These are phyloP conservation scores for Apostichopus parvimensis DNA, from an alignment of 35 echinoderm and acorn worm species.

Conservation along the genomic window DNA sequence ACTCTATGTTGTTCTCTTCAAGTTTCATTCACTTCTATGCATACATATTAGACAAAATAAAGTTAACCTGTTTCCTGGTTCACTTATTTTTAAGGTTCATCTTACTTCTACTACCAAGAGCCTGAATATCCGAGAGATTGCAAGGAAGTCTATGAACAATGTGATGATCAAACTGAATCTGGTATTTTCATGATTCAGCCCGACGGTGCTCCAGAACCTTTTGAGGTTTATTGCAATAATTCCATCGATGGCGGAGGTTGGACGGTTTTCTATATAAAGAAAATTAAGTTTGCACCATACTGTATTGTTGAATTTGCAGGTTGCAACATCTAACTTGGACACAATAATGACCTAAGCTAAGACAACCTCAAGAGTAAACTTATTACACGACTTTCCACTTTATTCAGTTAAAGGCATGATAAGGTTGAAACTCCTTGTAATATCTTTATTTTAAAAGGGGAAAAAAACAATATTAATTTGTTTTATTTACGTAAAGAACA, in stretches of 20 bases:
- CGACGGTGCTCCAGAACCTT: background rate
- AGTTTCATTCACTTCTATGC: too few relatives aligned
- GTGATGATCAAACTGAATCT: background rate
- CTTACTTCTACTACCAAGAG: conserved; percentile 33
- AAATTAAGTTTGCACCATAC: background rate
- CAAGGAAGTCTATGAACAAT: conserved; percentile 18
- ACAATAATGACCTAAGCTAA: too few relatives aligned
- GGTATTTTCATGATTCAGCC: background rate
- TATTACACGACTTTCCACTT: too few relatives aligned
- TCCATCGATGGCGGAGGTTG: background rate
- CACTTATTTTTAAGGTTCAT: background rate
- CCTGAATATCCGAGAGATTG: conserved; percentile 24
- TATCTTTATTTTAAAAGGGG: background rate
- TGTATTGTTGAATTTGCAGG: background rate
- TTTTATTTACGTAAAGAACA: background rate
- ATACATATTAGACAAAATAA: too few relatives aligned
- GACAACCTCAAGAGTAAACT: too few relatives aligned
- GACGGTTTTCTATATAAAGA: background rate
- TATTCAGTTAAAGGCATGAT: background rate
- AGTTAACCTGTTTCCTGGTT: too few relatives aligned
- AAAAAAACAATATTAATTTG: background rate
- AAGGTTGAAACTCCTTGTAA: background rate
- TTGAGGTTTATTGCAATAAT: background rate
- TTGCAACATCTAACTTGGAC: too few relatives aligned
- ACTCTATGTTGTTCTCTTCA: too few relatives aligned